Base-by-base conservation (phyloP, 1,140 invertebrate species). In the Drosophila persimilis region DNA sequence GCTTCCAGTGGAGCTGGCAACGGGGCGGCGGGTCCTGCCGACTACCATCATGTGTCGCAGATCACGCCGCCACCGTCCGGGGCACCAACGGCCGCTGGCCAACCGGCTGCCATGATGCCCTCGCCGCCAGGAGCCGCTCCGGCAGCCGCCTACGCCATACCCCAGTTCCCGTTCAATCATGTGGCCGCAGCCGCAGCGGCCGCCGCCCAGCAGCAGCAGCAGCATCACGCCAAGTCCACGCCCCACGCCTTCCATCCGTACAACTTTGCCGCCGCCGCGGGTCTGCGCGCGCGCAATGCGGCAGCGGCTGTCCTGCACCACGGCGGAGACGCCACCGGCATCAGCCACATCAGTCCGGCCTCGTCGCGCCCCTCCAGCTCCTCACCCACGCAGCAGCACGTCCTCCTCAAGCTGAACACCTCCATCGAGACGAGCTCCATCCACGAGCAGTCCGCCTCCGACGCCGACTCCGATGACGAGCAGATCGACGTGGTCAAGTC, bases 401-500 rank as follows among this genome's bases (percentile, higher is more conserved):
- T 88, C 2, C 71, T 78, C 51, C 92, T 93, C 80, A 92, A 92
- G 63, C 91, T 93, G 78, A 92, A 93, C 13, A 93, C 92, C 51
- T 93, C 92, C 7, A 90, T 90, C 2, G 93, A 93, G 86, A 92
- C 93, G 1, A 94, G 94, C 77, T 94, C 94, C 6, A 93, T 93
- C 2, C 93, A 94, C 56, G 94, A 95, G 50, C 93, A 94, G 44
- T 91, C 92, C 41, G 94, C 94, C n/a, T 94, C 94, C 69, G 93
- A 94, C 47, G 94, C 93, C 62, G 93, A 94, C 46, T 94, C 93
- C 6, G 93, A 94, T 29, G 94, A 95, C 58, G 94, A 95, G 77
- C 93, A 93, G 47, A 95, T 95, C 65, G 95, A 96, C 65, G 95
- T 96, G 44, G 94, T 95, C 0, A 95, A 95, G 84, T 96, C 95